Conservation (phyloP, 2,113 vertebrate genomes). For the Caranx ignobilis region DNA sequence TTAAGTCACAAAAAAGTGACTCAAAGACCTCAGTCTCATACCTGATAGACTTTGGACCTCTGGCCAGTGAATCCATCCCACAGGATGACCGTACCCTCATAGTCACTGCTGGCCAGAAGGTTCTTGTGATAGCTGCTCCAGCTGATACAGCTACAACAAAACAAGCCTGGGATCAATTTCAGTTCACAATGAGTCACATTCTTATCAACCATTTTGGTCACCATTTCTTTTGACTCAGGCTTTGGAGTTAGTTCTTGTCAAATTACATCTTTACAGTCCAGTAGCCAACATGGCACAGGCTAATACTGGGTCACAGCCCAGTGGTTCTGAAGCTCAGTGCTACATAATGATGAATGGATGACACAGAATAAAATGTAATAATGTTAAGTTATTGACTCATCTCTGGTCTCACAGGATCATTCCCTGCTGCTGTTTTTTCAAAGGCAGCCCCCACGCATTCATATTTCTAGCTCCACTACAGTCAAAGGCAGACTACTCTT, state of each 20-base stretch:
- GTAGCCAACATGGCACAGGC: too few species aligned
- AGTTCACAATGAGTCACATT: neutral
- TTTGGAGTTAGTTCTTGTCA: neutral
- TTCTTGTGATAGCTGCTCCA: constrained; percentile 99
- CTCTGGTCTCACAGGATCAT: too few species aligned
- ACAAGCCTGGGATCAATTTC: neutral
- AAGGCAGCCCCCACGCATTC: too few species aligned
- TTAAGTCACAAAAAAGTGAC: neutral
- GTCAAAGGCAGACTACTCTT: neutral
- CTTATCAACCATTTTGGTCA: neutral
- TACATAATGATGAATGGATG: too few species aligned
- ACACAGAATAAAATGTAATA: too few species aligned
- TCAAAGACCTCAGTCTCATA: constrained; percentile 59
- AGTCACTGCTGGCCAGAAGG: constrained; percentile 98
- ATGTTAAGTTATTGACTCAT: too few species aligned
- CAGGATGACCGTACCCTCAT: constrained; percentile 98
- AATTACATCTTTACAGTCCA: neutral
- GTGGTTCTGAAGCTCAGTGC: too few species aligned
- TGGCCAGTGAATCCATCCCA: constrained; percentile 99
- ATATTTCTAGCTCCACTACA: neutral
- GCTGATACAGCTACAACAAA: constrained; percentile 95
- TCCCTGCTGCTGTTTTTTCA: too few species aligned
- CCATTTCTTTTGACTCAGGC: neutral
- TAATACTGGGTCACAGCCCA: too few species aligned
- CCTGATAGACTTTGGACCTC: constrained; percentile 98